phyloP scores from a whole-genome alignment of 2,797 vertebrate species.

The Hippopotamyrus pictus region DNA sequence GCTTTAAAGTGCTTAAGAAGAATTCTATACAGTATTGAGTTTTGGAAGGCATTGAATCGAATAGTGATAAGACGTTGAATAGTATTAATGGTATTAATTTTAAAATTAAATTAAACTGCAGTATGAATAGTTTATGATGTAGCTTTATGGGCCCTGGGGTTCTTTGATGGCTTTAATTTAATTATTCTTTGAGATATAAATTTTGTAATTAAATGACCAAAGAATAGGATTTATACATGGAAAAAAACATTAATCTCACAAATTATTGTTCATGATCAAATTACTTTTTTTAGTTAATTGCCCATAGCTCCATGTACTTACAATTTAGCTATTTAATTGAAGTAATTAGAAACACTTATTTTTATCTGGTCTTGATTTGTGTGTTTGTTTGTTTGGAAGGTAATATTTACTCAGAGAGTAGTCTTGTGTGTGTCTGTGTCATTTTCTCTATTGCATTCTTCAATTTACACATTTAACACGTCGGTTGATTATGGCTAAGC shows the following conservation, averaged over 20 bases:
- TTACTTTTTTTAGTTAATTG: neutral
- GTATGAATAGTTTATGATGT: conserved; percentile 72
- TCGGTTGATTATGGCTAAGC: neutral
- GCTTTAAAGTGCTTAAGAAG: conserved; percentile 20
- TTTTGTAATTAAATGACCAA: conserved; percentile 38
- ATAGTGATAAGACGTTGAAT: conserved; percentile 52
- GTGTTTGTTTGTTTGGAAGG: neutral
- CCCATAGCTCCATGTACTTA: neutral
- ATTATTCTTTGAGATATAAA: conserved; percentile 37
- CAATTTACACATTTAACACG: neutral
- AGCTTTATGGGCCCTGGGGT: conserved; percentile 44
- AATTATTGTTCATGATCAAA: conserved; percentile 46
- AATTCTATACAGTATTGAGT: conserved; percentile 40
- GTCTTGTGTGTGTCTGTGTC: neutral
- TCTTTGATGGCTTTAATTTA: conserved; percentile 42
- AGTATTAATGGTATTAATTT: conserved; percentile 69
- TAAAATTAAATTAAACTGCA: conserved; percentile 62
- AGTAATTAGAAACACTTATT: neutral
- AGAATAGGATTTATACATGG: conserved; percentile 37
- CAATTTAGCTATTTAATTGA: neutral
- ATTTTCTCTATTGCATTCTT: neutral
- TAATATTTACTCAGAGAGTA: neutral
- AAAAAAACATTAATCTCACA: conserved; percentile 46
- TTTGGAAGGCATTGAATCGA: conserved; percentile 50
- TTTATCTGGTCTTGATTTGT: neutral